These are phyloP conservation scores for Enteromius radiatus DNA, from an alignment of 2,797 vertebrate species.

Conservation along the genomic window DNA sequence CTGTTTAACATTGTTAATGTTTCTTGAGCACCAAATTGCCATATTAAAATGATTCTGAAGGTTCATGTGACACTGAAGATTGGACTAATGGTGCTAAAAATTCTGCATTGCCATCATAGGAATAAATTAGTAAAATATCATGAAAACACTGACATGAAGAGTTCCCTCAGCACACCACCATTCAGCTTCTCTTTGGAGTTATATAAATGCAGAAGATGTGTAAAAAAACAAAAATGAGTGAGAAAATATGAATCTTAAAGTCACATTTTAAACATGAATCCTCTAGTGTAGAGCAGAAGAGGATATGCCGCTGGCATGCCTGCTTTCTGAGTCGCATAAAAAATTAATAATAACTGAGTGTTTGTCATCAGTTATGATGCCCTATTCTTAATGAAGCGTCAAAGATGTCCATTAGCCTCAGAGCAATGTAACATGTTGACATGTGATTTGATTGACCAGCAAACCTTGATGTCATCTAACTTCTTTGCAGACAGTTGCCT, in stretches of 20 bases:
- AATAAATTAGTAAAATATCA: not conserved
- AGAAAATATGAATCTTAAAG: slow-evolving; percentile 17
- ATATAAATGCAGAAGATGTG: slow-evolving; percentile 36
- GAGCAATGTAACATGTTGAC: not conserved
- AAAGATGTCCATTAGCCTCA: not conserved
- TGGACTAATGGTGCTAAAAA: not conserved
- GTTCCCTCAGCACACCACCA: not conserved
- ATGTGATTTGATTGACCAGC: not conserved
- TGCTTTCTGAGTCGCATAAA: slow-evolving; percentile 23
- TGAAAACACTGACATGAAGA: not conserved
- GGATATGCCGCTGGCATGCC: slow-evolving; percentile 35
- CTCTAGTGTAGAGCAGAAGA: slow-evolving; percentile 23
- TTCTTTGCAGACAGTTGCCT: not conserved
- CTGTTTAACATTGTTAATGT: not conserved
- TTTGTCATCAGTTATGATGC: slow-evolving; percentile 30
- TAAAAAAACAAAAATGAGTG: slow-evolving; percentile 13
- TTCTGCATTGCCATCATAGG: not conserved
- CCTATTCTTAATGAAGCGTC: not conserved
- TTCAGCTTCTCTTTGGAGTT: slow-evolving; percentile 29
- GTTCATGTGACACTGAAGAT: not conserved
- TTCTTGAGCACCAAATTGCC: not conserved
- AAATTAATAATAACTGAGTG: slow-evolving; percentile 24
- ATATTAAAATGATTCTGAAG: not conserved
- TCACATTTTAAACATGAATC: slow-evolving; percentile 20
- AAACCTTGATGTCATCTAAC: not conserved